Conservation (phyloP, 2,888 invertebrate species). For the Cataglyphis albicans region DNA sequence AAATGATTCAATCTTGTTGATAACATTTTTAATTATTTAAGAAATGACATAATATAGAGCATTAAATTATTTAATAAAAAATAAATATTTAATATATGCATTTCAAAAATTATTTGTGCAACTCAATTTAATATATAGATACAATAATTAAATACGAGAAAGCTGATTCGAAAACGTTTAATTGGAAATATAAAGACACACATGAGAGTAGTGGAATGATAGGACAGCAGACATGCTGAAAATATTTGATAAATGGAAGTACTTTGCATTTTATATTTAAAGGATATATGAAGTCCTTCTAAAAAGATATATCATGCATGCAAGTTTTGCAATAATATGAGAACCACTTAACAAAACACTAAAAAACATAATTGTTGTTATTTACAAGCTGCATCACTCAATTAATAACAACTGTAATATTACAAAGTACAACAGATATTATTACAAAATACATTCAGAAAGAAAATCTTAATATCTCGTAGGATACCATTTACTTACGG, state of each 20-base stretch:
- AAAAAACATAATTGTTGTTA: neutral
- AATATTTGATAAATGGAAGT: neutral
- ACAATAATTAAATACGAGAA: neutral
- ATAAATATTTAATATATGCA: neutral
- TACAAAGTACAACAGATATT: neutral
- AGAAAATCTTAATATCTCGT: conserved; percentile 18
- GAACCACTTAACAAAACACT: neutral
- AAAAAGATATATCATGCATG: neutral
- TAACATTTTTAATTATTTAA: conserved; percentile 5
- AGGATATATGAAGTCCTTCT: neutral
- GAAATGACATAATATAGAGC: neutral
- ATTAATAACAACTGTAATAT: neutral
- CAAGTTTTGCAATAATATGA: conserved; percentile 6
- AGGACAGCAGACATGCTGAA: neutral
- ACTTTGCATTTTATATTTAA: neutral
- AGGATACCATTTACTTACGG: conserved; percentile 88
- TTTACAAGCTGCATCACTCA: neutral
- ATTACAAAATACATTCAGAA: neutral
- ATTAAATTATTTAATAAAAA: neutral
- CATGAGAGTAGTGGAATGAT: neutral
- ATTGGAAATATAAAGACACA: neutral
- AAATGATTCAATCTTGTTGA: neutral
- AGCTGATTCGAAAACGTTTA: neutral
- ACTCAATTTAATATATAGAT: conserved; percentile 12
- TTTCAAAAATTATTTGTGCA: neutral